phyloP scores from a whole-genome alignment of 92 coral and sea anemone species.

The Epizoanthus rinbou region DNA sequence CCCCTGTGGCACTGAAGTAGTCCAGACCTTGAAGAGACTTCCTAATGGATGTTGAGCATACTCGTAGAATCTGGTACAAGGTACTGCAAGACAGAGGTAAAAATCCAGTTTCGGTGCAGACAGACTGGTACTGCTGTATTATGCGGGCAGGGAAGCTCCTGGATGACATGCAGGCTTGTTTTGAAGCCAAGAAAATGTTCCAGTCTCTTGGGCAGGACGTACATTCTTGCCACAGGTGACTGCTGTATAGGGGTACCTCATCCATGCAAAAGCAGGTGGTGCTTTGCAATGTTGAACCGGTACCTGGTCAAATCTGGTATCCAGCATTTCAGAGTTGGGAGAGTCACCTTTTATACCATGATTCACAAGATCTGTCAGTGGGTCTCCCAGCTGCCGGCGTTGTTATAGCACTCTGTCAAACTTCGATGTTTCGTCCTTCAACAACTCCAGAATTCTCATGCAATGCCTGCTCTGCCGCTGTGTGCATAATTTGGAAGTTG shows the following conservation, averaged over 20 bases:
- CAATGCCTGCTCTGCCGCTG: too few species aligned
- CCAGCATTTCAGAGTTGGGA: constrained; percentile 40
- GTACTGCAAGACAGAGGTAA: constrained; percentile 52
- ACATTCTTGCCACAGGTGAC: constrained; percentile 49
- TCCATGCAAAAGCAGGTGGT: constrained; percentile 52
- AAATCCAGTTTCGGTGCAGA: constrained; percentile 50
- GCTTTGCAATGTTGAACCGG: constrained; percentile 50
- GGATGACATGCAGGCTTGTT: constrained; percentile 58
- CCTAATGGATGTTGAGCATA: constrained; percentile 55
- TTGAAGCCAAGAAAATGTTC: constrained; percentile 62
- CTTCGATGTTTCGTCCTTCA: too few species aligned
- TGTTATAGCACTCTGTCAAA: constrained; percentile 65
- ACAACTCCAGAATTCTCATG: too few species aligned
- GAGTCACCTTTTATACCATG: constrained; percentile 49
- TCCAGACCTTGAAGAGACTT: constrained; percentile 62
- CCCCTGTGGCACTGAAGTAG: constrained; percentile 55
- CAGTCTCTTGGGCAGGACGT: constrained; percentile 48
- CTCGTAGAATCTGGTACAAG: constrained; percentile 41
- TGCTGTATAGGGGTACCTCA: constrained; percentile 51
- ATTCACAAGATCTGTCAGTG: constrained; percentile 48
- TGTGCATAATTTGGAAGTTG: too few species aligned
- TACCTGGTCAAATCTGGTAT: constrained; percentile 51
- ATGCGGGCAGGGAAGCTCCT: constrained; percentile 64
- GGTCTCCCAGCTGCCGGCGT: constrained; percentile 51
- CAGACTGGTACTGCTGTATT: constrained; percentile 54